phyloP scores from a whole-genome alignment of 2,888 invertebrate species.

The Apomyelois bistriatella region DNA sequence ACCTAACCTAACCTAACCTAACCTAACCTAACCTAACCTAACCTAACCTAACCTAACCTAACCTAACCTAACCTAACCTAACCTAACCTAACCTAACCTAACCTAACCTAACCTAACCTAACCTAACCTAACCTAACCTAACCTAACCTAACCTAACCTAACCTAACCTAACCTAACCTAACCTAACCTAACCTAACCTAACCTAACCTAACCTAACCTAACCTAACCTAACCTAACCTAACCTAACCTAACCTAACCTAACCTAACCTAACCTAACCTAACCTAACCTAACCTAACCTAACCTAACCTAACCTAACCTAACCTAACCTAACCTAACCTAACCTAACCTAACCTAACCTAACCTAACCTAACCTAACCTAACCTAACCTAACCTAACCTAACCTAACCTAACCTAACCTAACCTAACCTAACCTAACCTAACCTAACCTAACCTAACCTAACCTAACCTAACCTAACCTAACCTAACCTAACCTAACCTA shows the following conservation, averaged over 20 bases:
- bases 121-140: conserved; percentile 9
- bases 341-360: conserved; percentile 10
- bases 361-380: conserved; percentile 8
- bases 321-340: conserved; percentile 11
- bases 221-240: conserved; percentile 11
- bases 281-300: conserved; percentile 10
- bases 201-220: conserved; percentile 8
- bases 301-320: conserved; percentile 11
- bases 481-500: conserved; percentile 18
- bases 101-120: conserved; percentile 11
- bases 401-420: conserved; percentile 15
- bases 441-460: conserved; percentile 14
- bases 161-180: conserved; percentile 10
- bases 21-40: conserved; percentile 9
- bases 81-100: conserved; percentile 14
- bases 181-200: conserved; percentile 10
- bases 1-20: conserved; percentile 13
- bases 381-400: conserved; percentile 13
- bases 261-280: conserved; percentile 1
- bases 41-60: conserved; percentile 14
- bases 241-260: conserved; percentile 11
- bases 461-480: conserved; percentile 16
- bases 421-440: conserved; percentile 15
- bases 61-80: conserved; percentile 12
- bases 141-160: neutral